Percentiles rank a stretch among this genome's conserved stretches.
These are phyloP conservation scores for Cybosia mesomella DNA, from an alignment of 2,888 invertebrate genomes.

Conservation along the genomic window DNA sequence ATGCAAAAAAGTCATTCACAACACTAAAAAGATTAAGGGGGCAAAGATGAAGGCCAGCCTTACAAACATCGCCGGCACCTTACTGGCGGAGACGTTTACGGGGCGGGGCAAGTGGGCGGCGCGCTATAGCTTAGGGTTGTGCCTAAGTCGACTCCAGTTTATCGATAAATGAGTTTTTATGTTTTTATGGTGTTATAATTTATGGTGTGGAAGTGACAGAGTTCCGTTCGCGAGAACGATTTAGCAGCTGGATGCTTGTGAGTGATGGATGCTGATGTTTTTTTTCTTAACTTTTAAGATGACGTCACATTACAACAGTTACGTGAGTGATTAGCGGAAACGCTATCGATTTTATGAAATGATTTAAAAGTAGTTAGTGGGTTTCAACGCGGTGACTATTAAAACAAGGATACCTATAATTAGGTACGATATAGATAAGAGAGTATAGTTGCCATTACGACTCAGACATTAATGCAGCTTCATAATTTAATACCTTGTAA, in stretches of 20 bases:
- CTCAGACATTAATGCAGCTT: too few relatives aligned
- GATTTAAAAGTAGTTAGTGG: neutral
- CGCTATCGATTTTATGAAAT: neutral
- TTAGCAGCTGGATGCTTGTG: conserved; percentile 59
- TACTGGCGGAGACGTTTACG: conserved; percentile 69
- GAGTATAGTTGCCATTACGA: too few relatives aligned
- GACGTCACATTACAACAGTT: conserved; percentile 37
- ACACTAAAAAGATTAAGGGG: conserved; percentile 80
- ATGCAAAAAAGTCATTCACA: conserved; percentile 79
- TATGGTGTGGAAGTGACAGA: conserved; percentile 77
- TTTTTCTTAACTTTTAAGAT: conserved; percentile 29
- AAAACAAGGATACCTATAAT: neutral
- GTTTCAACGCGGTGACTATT: neutral
- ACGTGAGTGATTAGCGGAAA: neutral
- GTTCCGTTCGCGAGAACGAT: conserved; percentile 65
- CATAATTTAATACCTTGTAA: too few relatives aligned
- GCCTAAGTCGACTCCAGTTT: conserved; percentile 63
- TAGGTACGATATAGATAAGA: neutral
- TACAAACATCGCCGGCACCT: conserved; percentile 52
- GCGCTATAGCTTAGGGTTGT: conserved; percentile 69
- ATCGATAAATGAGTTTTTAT: conserved; percentile 81
- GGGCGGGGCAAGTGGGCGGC: conserved; percentile 75
- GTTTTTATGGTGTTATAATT: conserved; percentile 75
- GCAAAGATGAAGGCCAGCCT: conserved; percentile 64
- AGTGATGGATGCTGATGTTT: conserved; percentile 59